Base-by-base conservation (phyloP, 2,113 vertebrate species). In the Mellivora capensis region DNA sequence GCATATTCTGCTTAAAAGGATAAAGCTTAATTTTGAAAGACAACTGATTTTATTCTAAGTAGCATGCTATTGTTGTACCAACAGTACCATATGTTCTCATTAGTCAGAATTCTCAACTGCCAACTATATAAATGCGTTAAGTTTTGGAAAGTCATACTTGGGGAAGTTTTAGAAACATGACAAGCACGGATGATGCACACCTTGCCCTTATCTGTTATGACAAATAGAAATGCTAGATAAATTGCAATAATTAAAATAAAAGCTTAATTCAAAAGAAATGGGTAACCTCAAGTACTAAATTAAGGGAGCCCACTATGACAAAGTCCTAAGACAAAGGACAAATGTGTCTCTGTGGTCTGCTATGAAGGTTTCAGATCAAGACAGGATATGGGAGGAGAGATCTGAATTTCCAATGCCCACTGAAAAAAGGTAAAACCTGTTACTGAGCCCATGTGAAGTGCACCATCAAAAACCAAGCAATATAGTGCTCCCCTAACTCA, bases 51-150 rank as follows among this genome's bases (percentile, higher is more conserved):
- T 90, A 89, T 94, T 84, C 91, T 89, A 87, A 97, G 67, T 83
- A 82, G 11, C 34, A 81, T 62, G 27, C 3, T 67, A 82, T 96
- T 91, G 62, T 90, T 91, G 29, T 90, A 67, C 76, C 76, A 90
- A 91, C 72, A 95, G 67, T 54, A 86, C 57, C 96, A 83, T 95
- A 98, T 96, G 91, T 96, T 95, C 81, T 93, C 91, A 96, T 97
- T 97, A 95, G 81, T 91, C 93, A 96, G 93, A 91, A 93, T 91
- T 93, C n/a, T 93, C 67, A 87, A 76, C 64, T 91, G 74, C 17
- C 82, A 93, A 39, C 18, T 34, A 39, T 82, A 31, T 52, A 97
- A 74, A 79, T 37, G 23, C 1, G 13, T 77, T 81, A 71, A 72
- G 72, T 69, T 96, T 87, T 87, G 21, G 80, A 94, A 92, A 81